Base-by-base conservation (phyloP, 2,888 invertebrate species). In the Zhuqinia jingwanae region DNA sequence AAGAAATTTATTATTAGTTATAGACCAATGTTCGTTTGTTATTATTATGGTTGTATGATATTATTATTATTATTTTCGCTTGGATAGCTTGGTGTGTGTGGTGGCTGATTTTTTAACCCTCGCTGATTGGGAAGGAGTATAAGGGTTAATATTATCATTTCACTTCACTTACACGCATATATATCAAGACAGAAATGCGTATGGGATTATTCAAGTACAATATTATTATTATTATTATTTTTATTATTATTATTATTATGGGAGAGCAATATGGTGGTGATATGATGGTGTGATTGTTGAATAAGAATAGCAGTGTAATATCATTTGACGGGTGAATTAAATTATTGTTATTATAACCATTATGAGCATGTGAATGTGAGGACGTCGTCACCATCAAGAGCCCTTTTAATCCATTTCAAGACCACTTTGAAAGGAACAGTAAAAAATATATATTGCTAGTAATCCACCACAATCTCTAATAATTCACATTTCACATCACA, bases 381-480 rank as follows among this genome's bases (percentile, higher is more conserved):
- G 73, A 81, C 58, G 56, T 81, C 70, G 70, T 70, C 81, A 56
- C 70, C 81, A 70, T 65, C 68, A 73, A 76, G 73, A 76, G 65
- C 60, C 15, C 68, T 83, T 75, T 53, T 22, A 76, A 63, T 75
- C 58, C 70, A 27, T 50, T 63, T 76, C 65, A 45, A 73, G 81
- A 73, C 27, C 73, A 68, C 75, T 75, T 79, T 81, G 63, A 63
- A 30, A 65, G 11, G 42, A 8, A 47, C 27, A 36, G 5, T 6
- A 42, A 60, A 73, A 81, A 60, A n/a, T n/a, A n/a, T n/a, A n/a
- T n/a, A n/a, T n/a, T 58, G 60, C 15, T 45, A 53, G n/a, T 73
- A 81, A 68, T 80, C 65, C 58, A 65, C 65, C 68, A 68, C 30
- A 80, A 68, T 63, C 5, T 63, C 27, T n/a, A 78, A 36, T 20